Evolutionary conservation across 92 coral and sea anemone species (phyloP).

Genomic region (Ricordea florida): DNA sequence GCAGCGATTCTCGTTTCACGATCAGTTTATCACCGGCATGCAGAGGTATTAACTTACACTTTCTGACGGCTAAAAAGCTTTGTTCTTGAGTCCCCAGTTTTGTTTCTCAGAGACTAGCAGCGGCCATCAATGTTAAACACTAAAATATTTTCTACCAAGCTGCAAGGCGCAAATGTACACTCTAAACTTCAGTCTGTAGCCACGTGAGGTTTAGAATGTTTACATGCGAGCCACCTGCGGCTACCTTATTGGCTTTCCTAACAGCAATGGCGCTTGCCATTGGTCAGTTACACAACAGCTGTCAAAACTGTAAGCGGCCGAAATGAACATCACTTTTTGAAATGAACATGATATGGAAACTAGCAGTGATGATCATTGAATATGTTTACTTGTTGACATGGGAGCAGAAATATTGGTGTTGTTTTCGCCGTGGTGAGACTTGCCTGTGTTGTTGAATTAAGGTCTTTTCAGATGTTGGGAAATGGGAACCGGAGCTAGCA

Average conservation of each 20-base stretch:
- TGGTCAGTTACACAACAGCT: constrained; percentile 29
- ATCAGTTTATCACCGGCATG: too few relatives aligned
- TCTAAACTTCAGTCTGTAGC: not conserved
- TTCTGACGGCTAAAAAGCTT: too few relatives aligned
- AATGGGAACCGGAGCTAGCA: constrained; percentile 88
- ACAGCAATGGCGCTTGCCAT: not conserved
- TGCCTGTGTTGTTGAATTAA: constrained; percentile 18
- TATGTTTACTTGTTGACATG: constrained; percentile 56
- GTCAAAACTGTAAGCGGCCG: constrained; percentile 16
- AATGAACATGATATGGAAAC: constrained; percentile 13
- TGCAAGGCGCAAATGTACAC: not conserved
- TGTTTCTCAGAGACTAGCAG: not conserved
- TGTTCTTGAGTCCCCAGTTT: not conserved
- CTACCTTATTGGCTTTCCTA: constrained; percentile 6
- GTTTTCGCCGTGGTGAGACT: not conserved
- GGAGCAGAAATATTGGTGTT: constrained; percentile 9
- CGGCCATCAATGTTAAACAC: not conserved
- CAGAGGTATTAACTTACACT: too few relatives aligned
- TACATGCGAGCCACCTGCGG: constrained; percentile 25
- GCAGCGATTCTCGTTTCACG: too few relatives aligned
- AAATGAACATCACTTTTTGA: constrained; percentile 21
- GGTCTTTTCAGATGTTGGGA: constrained; percentile 70
- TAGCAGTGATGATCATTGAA: not conserved
- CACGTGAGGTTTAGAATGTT: not conserved
- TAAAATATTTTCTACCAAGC: not conserved